Evolutionary conservation across 2,888 invertebrate genomes (phyloP), one percentile per base, ranked within the genome.

Genomic region (Lacanobia oleracea): DNA sequence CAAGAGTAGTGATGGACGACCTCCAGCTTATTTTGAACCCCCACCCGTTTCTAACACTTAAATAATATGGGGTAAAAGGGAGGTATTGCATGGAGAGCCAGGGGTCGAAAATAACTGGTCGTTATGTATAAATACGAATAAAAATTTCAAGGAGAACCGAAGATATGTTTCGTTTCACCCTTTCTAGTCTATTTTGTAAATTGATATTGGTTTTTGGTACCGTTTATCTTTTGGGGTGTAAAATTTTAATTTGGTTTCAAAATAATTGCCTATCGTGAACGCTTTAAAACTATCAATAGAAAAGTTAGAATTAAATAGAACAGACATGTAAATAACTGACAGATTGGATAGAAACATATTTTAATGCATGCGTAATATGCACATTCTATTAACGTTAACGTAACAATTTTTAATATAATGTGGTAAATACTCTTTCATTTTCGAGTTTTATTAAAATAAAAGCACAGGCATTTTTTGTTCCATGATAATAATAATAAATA

Each of bases 101-200:
- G 67, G 77, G 92, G 57, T 91, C 93, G 71, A 69, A 40, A 40
- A 71, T 82, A 61, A 83, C 56, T 93, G 91, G 94, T 70, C 79
- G 66, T 73, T 77, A 88, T 87, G 88, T 92, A 91, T 91, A 92
- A 93, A 93, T 91, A 91, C 91, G 91, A 90, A 94, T 95, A 91
- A 95, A 95, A 94, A 88, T 94, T 95, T 95, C 90, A 94, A 92
- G 90, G 87, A 88, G 91, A 87, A 87, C 88, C 86, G 88, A 91
- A 93, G 90, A 91, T 89, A 92, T 91, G 93, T 91, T 92, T 86
- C 87, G 87, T 86, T 86, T 84, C 82, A 91, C 92, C 93, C 92
- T 93, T 93, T 93, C 91, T 92, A 91, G 92, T 94, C 89, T 91
- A 92, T 92, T 93, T 91, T 91, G 91, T 91, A 92, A 94, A 94